Evolutionary conservation across 1,140 invertebrate species (phyloP), one percentile per base, ranked within the genome.

Genomic region (Babylonia areolata): DNA sequence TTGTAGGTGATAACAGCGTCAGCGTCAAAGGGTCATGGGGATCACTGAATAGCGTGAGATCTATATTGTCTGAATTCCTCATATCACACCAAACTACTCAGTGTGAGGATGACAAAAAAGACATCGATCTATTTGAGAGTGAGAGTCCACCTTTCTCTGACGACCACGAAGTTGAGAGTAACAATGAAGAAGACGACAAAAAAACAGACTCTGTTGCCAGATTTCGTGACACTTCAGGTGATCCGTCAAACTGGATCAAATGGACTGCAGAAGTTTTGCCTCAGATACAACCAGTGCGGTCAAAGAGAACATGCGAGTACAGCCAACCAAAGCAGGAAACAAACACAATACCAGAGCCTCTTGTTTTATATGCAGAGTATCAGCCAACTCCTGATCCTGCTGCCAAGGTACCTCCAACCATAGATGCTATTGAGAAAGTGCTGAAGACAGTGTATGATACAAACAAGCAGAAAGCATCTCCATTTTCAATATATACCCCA

Each of bases 1-100:
- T 86, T 3, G 64, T 58, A n/a, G 77, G 28, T 33, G 54, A 87
- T 35, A 78, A 78, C 81, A 42, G 79, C 28, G 40, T 84, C 9
- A 73, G 39, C 37, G 75, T 89, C 0, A 87, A 87, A 83, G 86
- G 86, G 33, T 81, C 86, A 11, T 89, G 88, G 88, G 73, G 51
- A 31, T 86, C 88, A 28, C 37, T 89, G 12, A 81, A 46, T 54
- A 71, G 73, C 46, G 84, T 84, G 17, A 78, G 85, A 37, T 85
- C 86, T 5, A 86, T 87, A 81, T 77, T 89, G 3, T 40, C 64
- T n/a, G 84, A 87, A 33, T 89, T 89, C 35, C 31, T 89, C n/a
- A 28, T 75, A 5, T 81, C 86, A 15, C 79, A 83, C 28, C 39
- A 80, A 17, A 81, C 46, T 81, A 58, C 81, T 9, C n/a, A 78